phyloP scores from a whole-genome alignment of 1,140 invertebrate species.

The Aethina tumida region DNA sequence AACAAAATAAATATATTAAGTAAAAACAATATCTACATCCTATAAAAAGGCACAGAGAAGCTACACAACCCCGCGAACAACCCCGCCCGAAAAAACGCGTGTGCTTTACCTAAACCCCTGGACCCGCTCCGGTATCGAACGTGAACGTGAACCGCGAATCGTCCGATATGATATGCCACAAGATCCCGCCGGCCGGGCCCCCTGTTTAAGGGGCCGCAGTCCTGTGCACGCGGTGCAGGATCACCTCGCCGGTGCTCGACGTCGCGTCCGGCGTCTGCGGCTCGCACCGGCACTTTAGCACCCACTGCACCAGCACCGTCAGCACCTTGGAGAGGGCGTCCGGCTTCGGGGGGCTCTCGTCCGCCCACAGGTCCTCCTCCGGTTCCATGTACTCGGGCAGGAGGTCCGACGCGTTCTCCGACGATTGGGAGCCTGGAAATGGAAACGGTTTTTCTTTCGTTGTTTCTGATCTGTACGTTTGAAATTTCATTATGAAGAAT shows the following conservation, averaged over 20 bases:
- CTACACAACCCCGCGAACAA: too few relatives aligned
- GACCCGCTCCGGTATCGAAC: too few relatives aligned
- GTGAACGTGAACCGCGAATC: too few relatives aligned
- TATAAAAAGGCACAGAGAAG: too few relatives aligned
- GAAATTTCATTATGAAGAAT: too few relatives aligned
- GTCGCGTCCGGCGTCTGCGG: slow-evolving; percentile 11
- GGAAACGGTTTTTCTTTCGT: not conserved
- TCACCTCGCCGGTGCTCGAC: slow-evolving; percentile 15
- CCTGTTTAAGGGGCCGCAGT: slow-evolving; percentile 25
- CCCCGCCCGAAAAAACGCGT: too few relatives aligned
- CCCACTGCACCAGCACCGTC: slow-evolving; percentile 31
- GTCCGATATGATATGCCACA: too few relatives aligned
- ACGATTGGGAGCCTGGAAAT: slow-evolving; percentile 14
- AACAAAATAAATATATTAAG: too few relatives aligned
- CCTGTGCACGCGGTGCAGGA: slow-evolving; percentile 32
- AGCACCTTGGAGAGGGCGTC: slow-evolving; percentile 19
- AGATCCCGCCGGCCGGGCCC: not conserved
- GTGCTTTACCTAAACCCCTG: too few relatives aligned
- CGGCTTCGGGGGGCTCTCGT: slow-evolving; percentile 18
- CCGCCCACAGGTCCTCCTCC: slow-evolving; percentile 29
- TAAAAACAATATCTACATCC: too few relatives aligned
- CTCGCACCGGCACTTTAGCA: slow-evolving; percentile 31
- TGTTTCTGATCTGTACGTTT: not conserved
- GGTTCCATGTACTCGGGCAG: slow-evolving; percentile 31
- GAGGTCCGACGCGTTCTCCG: slow-evolving; percentile 20